Base-by-base conservation (phyloP, 2,113 vertebrate genomes). In the Epinephelus moara region DNA sequence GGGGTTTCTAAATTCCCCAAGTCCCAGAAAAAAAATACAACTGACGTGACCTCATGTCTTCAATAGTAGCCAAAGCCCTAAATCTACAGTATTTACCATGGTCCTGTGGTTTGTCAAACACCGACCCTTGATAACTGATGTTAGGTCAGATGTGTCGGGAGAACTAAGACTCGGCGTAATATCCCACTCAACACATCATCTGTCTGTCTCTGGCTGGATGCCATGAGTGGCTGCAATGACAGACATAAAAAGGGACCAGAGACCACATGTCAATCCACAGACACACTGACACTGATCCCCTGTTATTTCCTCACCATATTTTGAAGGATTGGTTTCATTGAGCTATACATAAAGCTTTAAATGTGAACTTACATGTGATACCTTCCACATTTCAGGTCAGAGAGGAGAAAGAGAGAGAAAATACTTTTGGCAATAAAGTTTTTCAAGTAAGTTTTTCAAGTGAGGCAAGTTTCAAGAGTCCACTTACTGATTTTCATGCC, bases 121-220 rank as follows among this genome's bases (percentile, higher is more conserved):
- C 15, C 25, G 33, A 55, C 18, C 23, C 67, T 40, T 27, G 30
- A 57, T 73, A 47, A 68, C 45, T 33, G 55, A 66, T 52, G 42
- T 55, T 55, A 49, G 19, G 2, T 84, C 76, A 74, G 57, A 78
- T 70, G 74, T 59, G 27, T 64, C 63, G 3, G 33, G 42, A 49
- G 56, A 1, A 25, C 49, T 61, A 30, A 85, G 33, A 77, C 72
- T 42, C 8, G 23, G 77, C 77, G 70, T 64, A 84, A 40, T 45
- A 60, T 59, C 60, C 70, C 74, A 75, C n/a, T 80, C 82, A 79
- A 40, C 86, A 60, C 53, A 6, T 75, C 63, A 60, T 74, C 78
- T 64, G 62, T 64, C 68, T 6, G 21, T 27, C 56, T 73, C 42
- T 33, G 47, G 6, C 74, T 61, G 57, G 56, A 73, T 27, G 45